A percentile compares a stretch with the other conserved stretches of the same genome.
Conservation (phyloP, 2,797 vertebrate genomes). For the Clamator glandarius region DNA sequence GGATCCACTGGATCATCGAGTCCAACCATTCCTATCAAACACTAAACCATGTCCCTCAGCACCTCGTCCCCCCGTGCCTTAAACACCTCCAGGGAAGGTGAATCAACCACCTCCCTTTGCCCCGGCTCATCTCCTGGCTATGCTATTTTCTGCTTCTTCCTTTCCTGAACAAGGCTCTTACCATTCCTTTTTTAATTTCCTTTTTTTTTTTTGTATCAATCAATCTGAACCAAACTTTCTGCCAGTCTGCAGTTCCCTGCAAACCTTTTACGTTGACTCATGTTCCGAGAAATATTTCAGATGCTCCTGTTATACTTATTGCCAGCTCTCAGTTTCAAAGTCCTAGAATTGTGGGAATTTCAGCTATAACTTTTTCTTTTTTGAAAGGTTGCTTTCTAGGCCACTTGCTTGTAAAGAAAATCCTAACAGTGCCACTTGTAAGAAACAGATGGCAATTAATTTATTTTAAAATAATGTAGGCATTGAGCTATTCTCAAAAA, state of each 20-base stretch:
- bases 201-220: neutral
- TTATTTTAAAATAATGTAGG: neutral
- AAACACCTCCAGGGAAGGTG: no score
- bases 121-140: neutral
- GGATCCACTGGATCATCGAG: no score
- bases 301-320: neutral
- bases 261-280: neutral
- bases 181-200: fast-evolving
- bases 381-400: neutral
- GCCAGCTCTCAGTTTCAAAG: neutral
- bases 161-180: neutral
- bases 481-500: neutral
- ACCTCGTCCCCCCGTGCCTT: no score
- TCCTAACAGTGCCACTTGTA: neutral
- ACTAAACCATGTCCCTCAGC: no score
- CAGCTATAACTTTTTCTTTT: neutral
- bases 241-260: neutral
- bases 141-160: neutral
- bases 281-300: neutral
- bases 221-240: neutral
- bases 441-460: conserved; percentile 2
- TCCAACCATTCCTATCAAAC: no score
- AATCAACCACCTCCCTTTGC: no score
- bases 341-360: neutral
- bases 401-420: neutral